These are phyloP conservation scores for Stegastes partitus DNA, from an alignment of 2,113 vertebrate species.

Conservation along the genomic window DNA sequence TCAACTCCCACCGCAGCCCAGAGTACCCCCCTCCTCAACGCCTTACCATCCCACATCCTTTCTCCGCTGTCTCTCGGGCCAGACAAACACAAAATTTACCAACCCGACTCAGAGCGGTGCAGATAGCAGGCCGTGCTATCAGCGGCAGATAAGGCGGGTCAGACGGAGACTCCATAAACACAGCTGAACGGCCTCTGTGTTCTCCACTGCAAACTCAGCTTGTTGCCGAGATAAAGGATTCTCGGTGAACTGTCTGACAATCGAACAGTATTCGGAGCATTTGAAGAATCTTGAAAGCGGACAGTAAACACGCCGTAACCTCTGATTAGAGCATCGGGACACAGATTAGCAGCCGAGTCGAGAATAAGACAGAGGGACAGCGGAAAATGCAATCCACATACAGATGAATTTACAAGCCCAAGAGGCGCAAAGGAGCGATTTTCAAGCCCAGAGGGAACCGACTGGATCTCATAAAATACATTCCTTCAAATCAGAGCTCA, in stretches of 20 bases:
- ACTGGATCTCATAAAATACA: slow-evolving; percentile 1
- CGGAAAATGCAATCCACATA: not conserved
- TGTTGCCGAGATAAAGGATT: slow-evolving; percentile 34
- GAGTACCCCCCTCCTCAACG: slow-evolving; percentile 1
- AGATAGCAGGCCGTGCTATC: slow-evolving; percentile 54
- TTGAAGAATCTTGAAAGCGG: not conserved
- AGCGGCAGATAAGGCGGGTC: slow-evolving; percentile 70
- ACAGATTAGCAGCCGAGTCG: not conserved
- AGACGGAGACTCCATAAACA: slow-evolving; percentile 69
- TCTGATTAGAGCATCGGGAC: not conserved
- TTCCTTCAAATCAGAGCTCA: slow-evolving; percentile 15
- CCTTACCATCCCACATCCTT: slow-evolving; percentile 46
- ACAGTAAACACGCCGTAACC: not conserved
- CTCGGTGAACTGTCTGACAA: slow-evolving; percentile 10
- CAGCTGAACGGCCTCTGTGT: slow-evolving; percentile 22
- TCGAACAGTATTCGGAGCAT: not conserved
- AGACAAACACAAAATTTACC: slow-evolving; percentile 27
- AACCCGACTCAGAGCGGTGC: slow-evolving; percentile 20
- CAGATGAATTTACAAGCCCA: not conserved
- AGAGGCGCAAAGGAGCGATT: not conserved
- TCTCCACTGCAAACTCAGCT: slow-evolving; percentile 17
- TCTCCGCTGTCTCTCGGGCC: slow-evolving; percentile 5
- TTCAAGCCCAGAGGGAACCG: not conserved
- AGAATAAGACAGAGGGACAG: not conserved
- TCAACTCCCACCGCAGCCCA: slow-evolving; percentile 51